phyloP scores from a whole-genome alignment of 2,113 vertebrate species.

The Petrocephalus zakoni region DNA sequence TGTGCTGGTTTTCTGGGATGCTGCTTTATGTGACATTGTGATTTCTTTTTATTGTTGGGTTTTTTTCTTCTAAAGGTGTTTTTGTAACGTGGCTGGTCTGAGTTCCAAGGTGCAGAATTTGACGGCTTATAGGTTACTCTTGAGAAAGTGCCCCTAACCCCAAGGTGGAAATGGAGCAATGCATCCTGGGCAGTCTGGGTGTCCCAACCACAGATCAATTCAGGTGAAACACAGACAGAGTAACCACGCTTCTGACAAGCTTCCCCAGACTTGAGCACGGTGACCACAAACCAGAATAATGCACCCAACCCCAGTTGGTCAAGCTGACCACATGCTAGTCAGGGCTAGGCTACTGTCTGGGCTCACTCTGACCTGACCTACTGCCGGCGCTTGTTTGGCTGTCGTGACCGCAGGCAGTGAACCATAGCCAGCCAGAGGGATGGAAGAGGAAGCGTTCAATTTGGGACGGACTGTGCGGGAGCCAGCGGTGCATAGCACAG shows the following conservation, averaged over 20 bases:
- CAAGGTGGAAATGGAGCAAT: neutral
- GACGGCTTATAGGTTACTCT: neutral
- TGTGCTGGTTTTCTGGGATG: neutral
- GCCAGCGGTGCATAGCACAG: neutral
- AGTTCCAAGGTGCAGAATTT: neutral
- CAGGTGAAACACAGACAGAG: neutral
- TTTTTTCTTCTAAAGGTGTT: neutral
- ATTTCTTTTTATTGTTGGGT: neutral
- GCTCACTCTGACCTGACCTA: neutral
- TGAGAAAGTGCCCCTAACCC: neutral
- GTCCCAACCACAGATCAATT: neutral
- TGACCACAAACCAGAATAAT: neutral
- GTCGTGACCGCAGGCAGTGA: neutral
- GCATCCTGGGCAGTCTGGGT: neutral
- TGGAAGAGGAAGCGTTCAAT: neutral
- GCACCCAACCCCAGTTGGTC: neutral
- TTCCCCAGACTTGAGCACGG: neutral
- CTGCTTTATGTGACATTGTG: neutral
- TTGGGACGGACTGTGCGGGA: neutral
- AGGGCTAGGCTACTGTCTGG: neutral
- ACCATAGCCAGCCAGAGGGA: neutral
- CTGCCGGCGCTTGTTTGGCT: neutral
- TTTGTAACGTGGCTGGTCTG: neutral
- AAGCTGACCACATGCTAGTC: neutral
- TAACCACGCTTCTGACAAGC: neutral